Evolutionary conservation across 2,113 vertebrate species (phyloP).

Genomic region (Eulacestoma nigropectus): DNA sequence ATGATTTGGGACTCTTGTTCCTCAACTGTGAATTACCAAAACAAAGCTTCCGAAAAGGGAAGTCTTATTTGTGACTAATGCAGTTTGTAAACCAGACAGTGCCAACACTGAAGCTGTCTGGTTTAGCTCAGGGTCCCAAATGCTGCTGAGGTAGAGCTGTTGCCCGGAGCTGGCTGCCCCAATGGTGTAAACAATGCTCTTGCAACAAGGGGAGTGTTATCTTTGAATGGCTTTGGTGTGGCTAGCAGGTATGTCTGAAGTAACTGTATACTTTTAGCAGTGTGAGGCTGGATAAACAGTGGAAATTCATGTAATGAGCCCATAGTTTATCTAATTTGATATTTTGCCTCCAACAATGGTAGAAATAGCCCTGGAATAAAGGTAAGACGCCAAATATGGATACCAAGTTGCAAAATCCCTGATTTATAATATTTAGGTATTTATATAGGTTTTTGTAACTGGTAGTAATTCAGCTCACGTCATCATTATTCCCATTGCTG

Average conservation of each 20-base stretch:
- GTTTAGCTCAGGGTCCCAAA: background rate
- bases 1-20: constrained; percentile 11
- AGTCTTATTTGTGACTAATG: constrained; percentile 4
- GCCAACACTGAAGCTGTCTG: background rate
- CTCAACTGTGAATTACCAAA: background rate
- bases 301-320: background rate
- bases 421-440: background rate
- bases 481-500: background rate
- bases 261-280: background rate
- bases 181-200: background rate
- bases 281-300: background rate
- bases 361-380: background rate
- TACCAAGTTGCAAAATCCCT: background rate
- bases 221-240: background rate
- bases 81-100: background rate
- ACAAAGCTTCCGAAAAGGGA: background rate
- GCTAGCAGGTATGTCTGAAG: background rate
- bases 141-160: background rate
- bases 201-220: background rate
- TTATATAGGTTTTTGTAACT: background rate
- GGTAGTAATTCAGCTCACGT: background rate
- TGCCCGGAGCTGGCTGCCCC: background rate
- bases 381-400: background rate
- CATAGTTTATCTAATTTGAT: background rate
- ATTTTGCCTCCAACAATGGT: background rate